Percentiles rank a stretch among this genome's conserved stretches.
Conservation (phyloP, 2,113 vertebrate genomes). For the Toxotes chatareus region DNA sequence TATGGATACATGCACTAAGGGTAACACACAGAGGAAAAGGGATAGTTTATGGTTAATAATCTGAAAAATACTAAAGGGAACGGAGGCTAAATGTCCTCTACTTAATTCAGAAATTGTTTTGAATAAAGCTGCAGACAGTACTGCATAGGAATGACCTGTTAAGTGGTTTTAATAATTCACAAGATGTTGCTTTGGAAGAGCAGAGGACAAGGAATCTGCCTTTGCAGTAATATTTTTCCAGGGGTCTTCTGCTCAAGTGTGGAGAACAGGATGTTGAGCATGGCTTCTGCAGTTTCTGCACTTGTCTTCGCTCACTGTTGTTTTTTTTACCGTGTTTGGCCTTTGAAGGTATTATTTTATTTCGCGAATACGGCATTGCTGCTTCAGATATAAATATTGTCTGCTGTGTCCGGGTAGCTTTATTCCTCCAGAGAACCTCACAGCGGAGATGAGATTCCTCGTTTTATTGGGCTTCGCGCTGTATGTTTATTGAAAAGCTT, state of each 20-base stretch:
- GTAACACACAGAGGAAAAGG: neutral
- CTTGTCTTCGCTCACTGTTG: slow-evolving; percentile 6
- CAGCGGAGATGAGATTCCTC: slow-evolving; percentile 33
- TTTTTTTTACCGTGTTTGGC: slow-evolving; percentile 17
- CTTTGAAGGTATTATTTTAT: slow-evolving; percentile 39
- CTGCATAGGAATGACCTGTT: slow-evolving; percentile 63
- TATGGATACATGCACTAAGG: neutral
- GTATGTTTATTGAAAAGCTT: slow-evolving; percentile 51
- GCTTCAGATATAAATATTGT: slow-evolving; percentile 49
- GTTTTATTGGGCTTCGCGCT: slow-evolving; percentile 52
- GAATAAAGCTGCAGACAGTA: slow-evolving; percentile 41
- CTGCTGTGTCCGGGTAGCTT: slow-evolving; percentile 28
- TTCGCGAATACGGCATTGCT: slow-evolving; percentile 19
- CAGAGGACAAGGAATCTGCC: slow-evolving; percentile 56
- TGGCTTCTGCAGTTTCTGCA: neutral
- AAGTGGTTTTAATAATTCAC: slow-evolving; percentile 80
- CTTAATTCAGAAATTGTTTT: slow-evolving; percentile 46
- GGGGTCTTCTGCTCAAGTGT: slow-evolving; percentile 32
- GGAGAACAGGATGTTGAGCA: slow-evolving; percentile 34
- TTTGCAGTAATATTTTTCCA: slow-evolving; percentile 45
- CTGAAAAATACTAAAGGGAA: neutral
- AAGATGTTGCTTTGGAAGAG: slow-evolving; percentile 62
- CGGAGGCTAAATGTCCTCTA: slow-evolving; percentile 31
- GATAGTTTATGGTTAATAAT: neutral
- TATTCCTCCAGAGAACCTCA: slow-evolving; percentile 42